These are phyloP conservation scores for Colossoma macropomum DNA, from an alignment of 2,113 vertebrate genomes.

Conservation along the genomic window DNA sequence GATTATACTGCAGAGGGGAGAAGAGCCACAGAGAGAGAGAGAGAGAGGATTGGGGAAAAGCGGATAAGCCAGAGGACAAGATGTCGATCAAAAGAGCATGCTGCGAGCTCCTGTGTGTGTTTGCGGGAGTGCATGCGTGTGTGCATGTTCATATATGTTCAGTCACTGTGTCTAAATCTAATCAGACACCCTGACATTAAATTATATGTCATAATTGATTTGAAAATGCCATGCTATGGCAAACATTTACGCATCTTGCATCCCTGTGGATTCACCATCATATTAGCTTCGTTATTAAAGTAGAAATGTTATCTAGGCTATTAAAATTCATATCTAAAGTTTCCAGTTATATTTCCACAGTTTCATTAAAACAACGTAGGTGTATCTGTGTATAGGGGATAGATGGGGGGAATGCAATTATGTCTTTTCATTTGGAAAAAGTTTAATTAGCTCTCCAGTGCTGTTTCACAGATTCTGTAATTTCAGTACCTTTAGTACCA, in stretches of 20 bases:
- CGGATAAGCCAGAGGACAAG: conserved; percentile 66
- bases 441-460: neutral
- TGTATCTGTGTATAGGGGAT: conserved; percentile 1
- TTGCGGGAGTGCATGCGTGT: neutral
- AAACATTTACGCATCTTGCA: conserved; percentile 7
- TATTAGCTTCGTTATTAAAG: conserved; percentile 16
- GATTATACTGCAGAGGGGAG: conserved; percentile 63
- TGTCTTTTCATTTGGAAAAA: conserved; percentile 8
- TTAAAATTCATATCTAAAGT: conserved; percentile 27
- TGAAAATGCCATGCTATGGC: conserved; percentile 22
- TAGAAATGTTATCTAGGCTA: conserved; percentile 27
- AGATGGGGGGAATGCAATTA: neutral
- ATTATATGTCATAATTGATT: conserved; percentile 22
- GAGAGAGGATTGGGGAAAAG: conserved; percentile 57
- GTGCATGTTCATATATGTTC: conserved; percentile 4
- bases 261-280: neutral
- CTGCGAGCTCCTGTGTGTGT: conserved; percentile 42
- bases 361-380: conserved; percentile 13
- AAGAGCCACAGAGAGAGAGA: conserved; percentile 12
- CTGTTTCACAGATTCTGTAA: neutral
- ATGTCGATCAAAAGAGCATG: conserved; percentile 67
- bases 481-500: neutral
- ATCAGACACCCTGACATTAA: conserved; percentile 16
- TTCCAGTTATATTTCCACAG: conserved; percentile 19
- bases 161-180: conserved; percentile 7